These are phyloP conservation scores for Bradysia coprophila DNA, from an alignment of 1,140 invertebrate species.

Conservation along the genomic window DNA sequence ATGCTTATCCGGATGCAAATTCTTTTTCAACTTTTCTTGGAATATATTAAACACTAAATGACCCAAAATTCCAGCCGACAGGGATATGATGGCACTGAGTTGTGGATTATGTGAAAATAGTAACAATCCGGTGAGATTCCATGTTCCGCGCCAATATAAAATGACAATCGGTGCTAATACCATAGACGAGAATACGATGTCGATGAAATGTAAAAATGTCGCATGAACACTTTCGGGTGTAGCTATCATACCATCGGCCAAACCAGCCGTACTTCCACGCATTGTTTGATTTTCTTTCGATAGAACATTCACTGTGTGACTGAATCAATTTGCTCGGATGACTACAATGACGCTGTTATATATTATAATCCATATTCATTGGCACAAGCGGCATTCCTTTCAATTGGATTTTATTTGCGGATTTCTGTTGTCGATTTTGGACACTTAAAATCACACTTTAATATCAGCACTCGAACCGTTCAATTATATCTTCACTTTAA, in stretches of 20 bases:
- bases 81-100: constrained; percentile 40
- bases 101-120: constrained; percentile 37
- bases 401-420: no score
- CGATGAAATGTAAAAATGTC: constrained; percentile 41
- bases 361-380: no score
- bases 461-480: no score
- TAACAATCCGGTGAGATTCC: constrained; percentile 56
- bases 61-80: constrained; percentile 43
- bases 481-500: no score
- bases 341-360: no score
- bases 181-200: constrained; percentile 46
- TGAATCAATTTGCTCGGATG: no score
- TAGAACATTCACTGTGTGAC: no score
- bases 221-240: constrained; percentile 26
- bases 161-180: constrained; percentile 63
- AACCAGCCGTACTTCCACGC: constrained; percentile 36
- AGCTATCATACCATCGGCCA: constrained; percentile 26
- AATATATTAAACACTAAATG: constrained; percentile 44
- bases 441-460: no score
- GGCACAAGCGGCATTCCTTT: no score
- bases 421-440: no score
- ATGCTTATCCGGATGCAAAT: constrained; percentile 43
- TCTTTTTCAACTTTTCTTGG: constrained; percentile 38
- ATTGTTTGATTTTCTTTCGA: no score
- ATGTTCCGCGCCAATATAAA: constrained; percentile 69